Evolutionary conservation across 2,888 invertebrate species (phyloP).

Genomic region (Smittia sp.): DNA sequence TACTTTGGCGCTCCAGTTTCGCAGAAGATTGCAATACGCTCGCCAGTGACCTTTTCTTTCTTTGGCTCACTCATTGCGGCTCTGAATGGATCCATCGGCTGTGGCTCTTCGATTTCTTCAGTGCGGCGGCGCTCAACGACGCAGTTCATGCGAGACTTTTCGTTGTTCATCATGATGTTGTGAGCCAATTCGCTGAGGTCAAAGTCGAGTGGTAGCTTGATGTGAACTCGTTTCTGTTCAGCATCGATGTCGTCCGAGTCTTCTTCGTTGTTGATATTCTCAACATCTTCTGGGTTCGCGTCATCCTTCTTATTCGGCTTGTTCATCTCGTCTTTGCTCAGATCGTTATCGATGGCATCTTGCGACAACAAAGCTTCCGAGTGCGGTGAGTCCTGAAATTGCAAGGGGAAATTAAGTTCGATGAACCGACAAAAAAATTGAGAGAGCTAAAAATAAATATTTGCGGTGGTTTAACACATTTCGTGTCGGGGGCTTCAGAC

Average conservation of each 20-base stretch:
- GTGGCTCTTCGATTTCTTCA: slow-evolving; percentile 74
- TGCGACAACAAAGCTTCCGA: slow-evolving; percentile 50
- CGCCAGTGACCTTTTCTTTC: slow-evolving; percentile 72
- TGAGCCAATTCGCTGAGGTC: slow-evolving; percentile 80
- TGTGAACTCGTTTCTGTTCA: slow-evolving; percentile 58
- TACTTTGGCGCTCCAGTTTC: slow-evolving; percentile 63
- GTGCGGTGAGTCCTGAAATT: slow-evolving; percentile 52
- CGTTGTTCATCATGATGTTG: slow-evolving; percentile 67
- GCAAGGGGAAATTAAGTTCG: neutral
- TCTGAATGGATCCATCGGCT: slow-evolving; percentile 64
- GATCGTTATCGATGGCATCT: slow-evolving; percentile 29
- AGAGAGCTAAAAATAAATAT: too few relatives aligned
- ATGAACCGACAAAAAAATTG: too few relatives aligned
- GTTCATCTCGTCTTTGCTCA: slow-evolving; percentile 41
- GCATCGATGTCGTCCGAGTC: slow-evolving; percentile 45
- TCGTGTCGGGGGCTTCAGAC: too few relatives aligned
- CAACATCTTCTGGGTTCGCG: slow-evolving; percentile 43
- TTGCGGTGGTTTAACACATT: too few relatives aligned
- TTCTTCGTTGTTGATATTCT: slow-evolving; percentile 50
- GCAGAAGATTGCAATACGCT: slow-evolving; percentile 83
- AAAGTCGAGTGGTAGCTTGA: slow-evolving; percentile 76
- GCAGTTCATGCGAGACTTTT: slow-evolving; percentile 84
- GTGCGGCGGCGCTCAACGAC: slow-evolving; percentile 81
- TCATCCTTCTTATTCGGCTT: slow-evolving; percentile 44
- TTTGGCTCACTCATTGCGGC: slow-evolving; percentile 69